A percentile compares a stretch with the other conserved stretches of the same genome.
Conservation (phyloP, 2,113 vertebrate species). For the Peromyscus polionotus region DNA sequence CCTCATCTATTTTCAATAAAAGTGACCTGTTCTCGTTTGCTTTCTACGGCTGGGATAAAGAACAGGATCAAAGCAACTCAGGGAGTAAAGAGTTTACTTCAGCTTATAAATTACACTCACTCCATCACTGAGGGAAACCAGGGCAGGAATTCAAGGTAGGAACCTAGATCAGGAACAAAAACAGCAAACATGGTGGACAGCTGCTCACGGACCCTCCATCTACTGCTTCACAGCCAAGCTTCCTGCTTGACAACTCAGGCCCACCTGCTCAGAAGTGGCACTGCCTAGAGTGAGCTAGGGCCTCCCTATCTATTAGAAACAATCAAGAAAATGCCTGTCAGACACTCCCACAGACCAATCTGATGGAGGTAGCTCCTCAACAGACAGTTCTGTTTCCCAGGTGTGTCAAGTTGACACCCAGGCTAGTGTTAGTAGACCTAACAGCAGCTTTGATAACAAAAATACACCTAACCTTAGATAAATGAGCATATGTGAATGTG, state of each 20-base stretch:
- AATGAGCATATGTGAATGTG: background rate
- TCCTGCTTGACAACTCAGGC: background rate
- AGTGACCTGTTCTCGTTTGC: background rate
- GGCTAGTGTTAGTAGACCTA: background rate
- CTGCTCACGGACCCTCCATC: background rate
- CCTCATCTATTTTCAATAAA: slow-evolving; percentile 5
- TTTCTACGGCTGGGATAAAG: background rate
- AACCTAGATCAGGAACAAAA: background rate
- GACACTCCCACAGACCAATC: background rate
- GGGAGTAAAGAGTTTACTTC: background rate
- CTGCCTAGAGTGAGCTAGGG: background rate
- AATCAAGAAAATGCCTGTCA: background rate
- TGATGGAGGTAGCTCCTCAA: background rate
- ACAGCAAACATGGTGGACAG: background rate
- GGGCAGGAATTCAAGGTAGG: background rate
- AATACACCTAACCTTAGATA: background rate
- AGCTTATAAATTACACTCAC: background rate
- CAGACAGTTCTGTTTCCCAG: background rate
- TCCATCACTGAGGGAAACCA: background rate
- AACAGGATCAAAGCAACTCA: too few species aligned
- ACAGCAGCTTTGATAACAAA: slow-evolving; percentile 5
- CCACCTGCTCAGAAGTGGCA: background rate
- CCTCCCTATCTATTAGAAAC: background rate
- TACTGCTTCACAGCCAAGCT: background rate
- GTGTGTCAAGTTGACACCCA: background rate